phyloP scores from a whole-genome alignment of 2,113 vertebrate species.

The Sigmodon hispidus region DNA sequence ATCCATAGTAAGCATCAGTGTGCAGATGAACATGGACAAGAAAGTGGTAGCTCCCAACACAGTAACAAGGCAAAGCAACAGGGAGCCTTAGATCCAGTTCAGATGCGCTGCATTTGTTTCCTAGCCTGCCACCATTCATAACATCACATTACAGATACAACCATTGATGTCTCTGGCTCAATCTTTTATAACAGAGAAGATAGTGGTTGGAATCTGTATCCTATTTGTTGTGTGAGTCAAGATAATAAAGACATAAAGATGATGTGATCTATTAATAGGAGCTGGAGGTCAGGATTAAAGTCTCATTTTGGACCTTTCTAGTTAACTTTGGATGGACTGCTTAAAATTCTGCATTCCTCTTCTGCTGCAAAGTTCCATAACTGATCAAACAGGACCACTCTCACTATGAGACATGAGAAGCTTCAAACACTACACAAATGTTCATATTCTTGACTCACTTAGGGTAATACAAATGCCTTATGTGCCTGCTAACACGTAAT shows the following conservation, averaged over 20 bases:
- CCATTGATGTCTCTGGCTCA: not conserved
- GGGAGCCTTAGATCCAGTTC: not conserved
- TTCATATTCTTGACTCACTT: not conserved
- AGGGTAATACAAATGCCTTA: not conserved
- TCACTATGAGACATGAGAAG: not conserved
- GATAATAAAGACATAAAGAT: not conserved
- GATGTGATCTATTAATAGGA: not conserved
- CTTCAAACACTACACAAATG: not conserved
- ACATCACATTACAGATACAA: accelerated
- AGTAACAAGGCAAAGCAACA: not conserved
- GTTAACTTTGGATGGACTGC: not conserved
- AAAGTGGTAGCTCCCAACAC: not conserved
- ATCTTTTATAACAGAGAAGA: not conserved
- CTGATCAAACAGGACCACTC: not conserved
- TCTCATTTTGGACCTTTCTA: not conserved
- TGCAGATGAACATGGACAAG: not conserved
- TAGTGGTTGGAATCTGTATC: not conserved
- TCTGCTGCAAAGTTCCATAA: not conserved
- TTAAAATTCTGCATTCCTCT: not conserved
- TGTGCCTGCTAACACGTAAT: too few species aligned
- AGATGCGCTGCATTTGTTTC: not conserved
- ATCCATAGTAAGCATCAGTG: not conserved
- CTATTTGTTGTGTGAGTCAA: not conserved
- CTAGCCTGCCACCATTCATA: not conserved
- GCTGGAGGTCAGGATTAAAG: not conserved